Evolutionary conservation across 2,113 vertebrate species (phyloP), one percentile per base, ranked within the genome.

Genomic region (Muntiacus muntjak): DNA sequence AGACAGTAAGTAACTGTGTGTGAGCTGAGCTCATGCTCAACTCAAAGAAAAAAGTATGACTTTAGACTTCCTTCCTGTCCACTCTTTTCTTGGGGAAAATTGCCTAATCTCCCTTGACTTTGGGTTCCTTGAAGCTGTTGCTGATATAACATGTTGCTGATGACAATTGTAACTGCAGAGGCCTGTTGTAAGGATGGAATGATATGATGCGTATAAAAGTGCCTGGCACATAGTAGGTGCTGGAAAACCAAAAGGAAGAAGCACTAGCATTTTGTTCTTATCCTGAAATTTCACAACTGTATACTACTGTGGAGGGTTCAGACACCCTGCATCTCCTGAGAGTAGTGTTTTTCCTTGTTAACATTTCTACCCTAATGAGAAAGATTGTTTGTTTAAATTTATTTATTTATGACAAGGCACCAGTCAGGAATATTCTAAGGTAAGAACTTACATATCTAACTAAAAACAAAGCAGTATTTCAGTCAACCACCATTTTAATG

Each of bases 1-100:
- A 26, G 87, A 97, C 87, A 8, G 97, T 98, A 92, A 98, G 97
- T 97, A 55, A 81, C 50, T 76, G 40, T 25, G 17, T 45, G 14
- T 30, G 47, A 30, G 2, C 28, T 58, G 5, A 79, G 9, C 54
- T 50, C 0, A 8, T 8, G n/a, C 36, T 95, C 5, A 50, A 33
- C 21, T 30, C 3, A 33, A 67, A 81, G 30, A 0, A 33, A 93
- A 12, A 45, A 76, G 16, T 21, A 19, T 47, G 91, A 26, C n/a
- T n/a, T 47, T 76, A 40, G 52, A 40, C 36, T 81, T 67, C 57
- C 43, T 57, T 60, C 81, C 9, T n/a, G 15, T 15, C 6, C 12
- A 36, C 36, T 36, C 6, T 45, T 28, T 57, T 9, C 15, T 54
- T 79, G 28, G 64, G 78, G n/a, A 6, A 58, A 67, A 87, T 82